phyloP scores from a whole-genome alignment of 2,113 vertebrate genomes.

The Alethe castanea region DNA sequence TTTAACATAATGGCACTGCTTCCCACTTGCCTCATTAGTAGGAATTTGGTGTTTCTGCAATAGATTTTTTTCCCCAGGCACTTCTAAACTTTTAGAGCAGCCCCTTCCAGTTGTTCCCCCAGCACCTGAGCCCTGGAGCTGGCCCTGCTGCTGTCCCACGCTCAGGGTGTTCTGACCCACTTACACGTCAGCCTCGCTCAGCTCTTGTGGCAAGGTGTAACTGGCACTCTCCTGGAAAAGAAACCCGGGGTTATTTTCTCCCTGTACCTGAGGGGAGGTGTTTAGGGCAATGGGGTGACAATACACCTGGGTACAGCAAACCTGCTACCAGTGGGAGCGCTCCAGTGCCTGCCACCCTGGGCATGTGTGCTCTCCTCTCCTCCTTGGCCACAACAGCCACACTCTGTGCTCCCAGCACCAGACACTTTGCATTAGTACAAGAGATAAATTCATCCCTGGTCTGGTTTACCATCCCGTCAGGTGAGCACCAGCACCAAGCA shows the following conservation, averaged over 20 bases:
- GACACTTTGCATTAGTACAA: neutral
- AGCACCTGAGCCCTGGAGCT: neutral
- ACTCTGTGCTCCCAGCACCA: neutral
- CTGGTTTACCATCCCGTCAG: neutral
- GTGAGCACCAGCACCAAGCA: neutral
- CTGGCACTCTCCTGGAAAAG: neutral
- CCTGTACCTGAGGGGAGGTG: neutral
- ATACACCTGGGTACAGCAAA: neutral
- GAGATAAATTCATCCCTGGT: neutral
- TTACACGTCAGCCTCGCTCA: neutral
- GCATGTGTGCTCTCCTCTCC: neutral
- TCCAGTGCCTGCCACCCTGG: neutral
- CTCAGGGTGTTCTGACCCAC: neutral
- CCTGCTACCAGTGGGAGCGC: neutral
- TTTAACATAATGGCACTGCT: neutral
- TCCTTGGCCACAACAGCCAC: neutral
- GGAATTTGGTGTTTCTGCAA: neutral
- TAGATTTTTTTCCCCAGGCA: neutral
- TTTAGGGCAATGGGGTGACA: neutral
- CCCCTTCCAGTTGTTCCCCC: neutral
- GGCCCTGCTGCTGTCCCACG: neutral
- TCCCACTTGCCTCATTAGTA: neutral
- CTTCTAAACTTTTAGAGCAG: neutral
- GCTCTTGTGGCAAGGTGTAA: neutral
- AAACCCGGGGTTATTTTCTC: neutral